Evolutionary conservation across 2,113 vertebrate genomes (phyloP), one percentile per base, ranked within the genome.

Genomic region (Etheostoma cragini): DNA sequence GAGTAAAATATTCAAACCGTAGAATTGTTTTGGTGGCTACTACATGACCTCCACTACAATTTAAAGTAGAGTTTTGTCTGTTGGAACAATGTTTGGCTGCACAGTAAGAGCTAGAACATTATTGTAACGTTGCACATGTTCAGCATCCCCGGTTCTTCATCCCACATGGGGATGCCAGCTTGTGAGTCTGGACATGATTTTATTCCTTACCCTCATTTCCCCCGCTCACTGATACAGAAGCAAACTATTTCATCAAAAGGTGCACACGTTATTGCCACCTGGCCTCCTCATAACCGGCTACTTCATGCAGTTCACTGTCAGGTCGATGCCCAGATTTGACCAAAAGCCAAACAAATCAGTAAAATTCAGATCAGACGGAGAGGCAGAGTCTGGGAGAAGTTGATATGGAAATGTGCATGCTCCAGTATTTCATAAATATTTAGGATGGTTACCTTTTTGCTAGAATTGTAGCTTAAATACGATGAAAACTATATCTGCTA

Each of bases 341-440:
- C n/a, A 46, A 79, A 64, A 64, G 56, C 73, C 60, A 65, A 83
- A 78, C 26, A 78, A 74, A 76, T 84, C 22, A 17, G 10, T 14
- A 46, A 45, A 47, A 85, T 72, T 66, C n/a, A 68, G 57, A 70
- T 73, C 19, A 33, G 19, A 72, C 8, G 17, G 13, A 57, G 21
- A 84, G 60, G 72, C 26, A 3, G 19, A 47, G 45, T 70, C 63
- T 80, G 78, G 63, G 38, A 63, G 47, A 74, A 49, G 70, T 60
- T 50, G 83, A 88, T 67, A 74, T 63, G 60, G 49, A 74, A 72
- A 85, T 56, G 11, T 62, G 60, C 8, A 6, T 14, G 8, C 35
- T 68, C 19, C 5, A 19, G 70, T 8, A 11, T 75, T 74, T 57
- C 11, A 56, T 15, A 65, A 46, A 42, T 26, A n/a, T 24, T 74